Evolutionary conservation across 2,797 vertebrate genomes (phyloP).

Genomic region (Rhynchonycteris naso): DNA sequence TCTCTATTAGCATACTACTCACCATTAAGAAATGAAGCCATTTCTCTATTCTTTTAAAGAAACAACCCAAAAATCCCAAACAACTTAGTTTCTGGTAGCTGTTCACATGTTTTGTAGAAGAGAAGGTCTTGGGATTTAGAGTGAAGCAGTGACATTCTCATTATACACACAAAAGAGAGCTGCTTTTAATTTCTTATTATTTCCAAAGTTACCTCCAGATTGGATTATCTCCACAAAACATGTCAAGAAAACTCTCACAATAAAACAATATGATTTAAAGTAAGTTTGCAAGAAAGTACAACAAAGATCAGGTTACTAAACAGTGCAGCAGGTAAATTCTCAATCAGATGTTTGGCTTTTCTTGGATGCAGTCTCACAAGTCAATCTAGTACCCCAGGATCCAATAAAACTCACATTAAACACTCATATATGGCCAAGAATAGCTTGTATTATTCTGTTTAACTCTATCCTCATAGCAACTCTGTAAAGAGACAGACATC

Average conservation of each 20-base stretch:
- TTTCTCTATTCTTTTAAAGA: slow-evolving; percentile 3
- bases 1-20: slow-evolving; percentile 48
- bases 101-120: background rate
- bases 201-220: slow-evolving; percentile 11
- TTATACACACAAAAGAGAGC: background rate
- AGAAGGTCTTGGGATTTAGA: slow-evolving; percentile 28
- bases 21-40: slow-evolving; percentile 1
- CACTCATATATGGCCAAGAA: background rate
- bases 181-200: slow-evolving; percentile 40
- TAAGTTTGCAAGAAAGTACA: slow-evolving; percentile 17
- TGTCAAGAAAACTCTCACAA: background rate
- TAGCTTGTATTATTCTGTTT: background rate
- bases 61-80: slow-evolving; percentile 9
- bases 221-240: background rate
- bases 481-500: background rate
- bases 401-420: background rate
- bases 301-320: background rate
- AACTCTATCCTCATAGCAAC: background rate
- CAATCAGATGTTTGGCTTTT: background rate
- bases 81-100: slow-evolving; percentile 6
- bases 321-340: background rate
- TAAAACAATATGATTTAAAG: background rate
- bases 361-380: background rate
- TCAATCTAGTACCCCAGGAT: too few relatives aligned
- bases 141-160: background rate